Percentiles rank a stretch among this genome's conserved stretches.
These are phyloP conservation scores for Macroramphosus scolopax DNA, from an alignment of 2,797 vertebrate genomes.

Conservation along the genomic window DNA sequence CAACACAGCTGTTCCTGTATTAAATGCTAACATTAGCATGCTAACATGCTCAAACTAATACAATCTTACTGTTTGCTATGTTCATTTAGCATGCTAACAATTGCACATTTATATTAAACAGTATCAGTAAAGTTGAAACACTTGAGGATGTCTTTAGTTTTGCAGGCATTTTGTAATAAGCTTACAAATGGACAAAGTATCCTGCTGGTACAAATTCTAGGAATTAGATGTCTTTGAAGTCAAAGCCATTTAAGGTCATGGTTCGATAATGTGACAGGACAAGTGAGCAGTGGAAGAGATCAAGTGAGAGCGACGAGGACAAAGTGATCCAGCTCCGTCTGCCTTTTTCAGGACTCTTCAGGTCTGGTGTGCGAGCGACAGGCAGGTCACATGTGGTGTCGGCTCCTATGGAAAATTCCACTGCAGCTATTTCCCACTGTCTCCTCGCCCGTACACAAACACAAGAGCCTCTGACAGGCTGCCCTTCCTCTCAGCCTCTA, in stretches of 20 bases:
- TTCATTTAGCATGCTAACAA: not conserved
- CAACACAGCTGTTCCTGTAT: not conserved
- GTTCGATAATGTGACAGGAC: too few species aligned
- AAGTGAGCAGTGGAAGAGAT: too few species aligned
- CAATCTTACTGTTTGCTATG: not conserved
- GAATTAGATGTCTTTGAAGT: too few species aligned
- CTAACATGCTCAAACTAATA: too few species aligned
- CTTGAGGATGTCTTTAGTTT: not conserved
- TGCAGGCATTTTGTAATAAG: not conserved
- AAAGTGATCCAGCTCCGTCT: too few species aligned
- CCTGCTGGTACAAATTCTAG: too few species aligned
- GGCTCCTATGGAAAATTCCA: conserved; percentile 68
- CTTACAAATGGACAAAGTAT: too few species aligned
- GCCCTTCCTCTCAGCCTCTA: conserved; percentile 11
- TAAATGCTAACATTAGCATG: not conserved
- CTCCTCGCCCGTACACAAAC: conserved; percentile 50
- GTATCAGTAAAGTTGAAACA: conserved; percentile 1
- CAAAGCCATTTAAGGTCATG: too few species aligned
- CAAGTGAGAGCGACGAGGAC: too few species aligned
- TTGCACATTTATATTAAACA: not conserved
- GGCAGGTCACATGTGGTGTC: conserved; percentile 28
- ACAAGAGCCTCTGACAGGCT: conserved; percentile 14
- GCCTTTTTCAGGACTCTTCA: too few species aligned
- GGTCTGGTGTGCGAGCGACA: conserved; percentile 6
- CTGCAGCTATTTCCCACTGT: conserved; percentile 21